Base-by-base conservation (phyloP, 2,888 invertebrate genomes). In the Epinotia nisella region DNA sequence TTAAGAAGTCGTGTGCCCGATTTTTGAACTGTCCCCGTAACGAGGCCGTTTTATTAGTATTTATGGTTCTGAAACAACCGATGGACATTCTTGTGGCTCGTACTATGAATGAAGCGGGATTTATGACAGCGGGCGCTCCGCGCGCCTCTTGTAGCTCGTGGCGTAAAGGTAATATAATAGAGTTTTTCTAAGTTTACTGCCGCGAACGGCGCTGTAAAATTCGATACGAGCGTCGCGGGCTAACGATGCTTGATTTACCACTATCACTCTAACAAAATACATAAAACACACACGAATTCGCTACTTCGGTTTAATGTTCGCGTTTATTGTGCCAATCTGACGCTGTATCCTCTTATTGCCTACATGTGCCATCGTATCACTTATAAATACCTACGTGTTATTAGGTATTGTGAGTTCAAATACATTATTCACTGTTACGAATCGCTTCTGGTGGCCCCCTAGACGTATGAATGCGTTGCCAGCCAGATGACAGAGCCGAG, bases 1-100 rank as follows among this genome's bases (percentile, higher is more conserved):
- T 93, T 93, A 93, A 93, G 92, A 89, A 92, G 92, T 90, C 92
- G 90, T 92, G 92, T 92, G 92, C 92, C 91, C 90, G 93, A 93
- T 93, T 92, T 92, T 93, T 90, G 91, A 92, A 89, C 87, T 88
- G 91, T 90, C 91, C 88, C 88, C 85, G 89, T 91, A 92, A 92
- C 92, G 91, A 92, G 92, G 87, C 82, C 88, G 83, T 89, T 93
- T 93, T 93, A 92, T 92, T 92, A 89, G 92, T 92, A 92, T 92
- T 93, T 93, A 92, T 92, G 90, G 89, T 84, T 87, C 86, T 83
- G 89, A 89, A 90, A 89, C 90, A 90, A 89, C 89, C 88, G 86
- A 84, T 81, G 83, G 82, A 84, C 83, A 83, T 85, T 87, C 87
- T 85, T 84, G 78, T 80, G 82, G 80, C 81, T 85, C 83, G 84